Percentiles rank a stretch among this genome's conserved stretches.
Evolutionary conservation across 2,113 vertebrate genomes (phyloP).

Genomic region (Neoarius graeffei): DNA sequence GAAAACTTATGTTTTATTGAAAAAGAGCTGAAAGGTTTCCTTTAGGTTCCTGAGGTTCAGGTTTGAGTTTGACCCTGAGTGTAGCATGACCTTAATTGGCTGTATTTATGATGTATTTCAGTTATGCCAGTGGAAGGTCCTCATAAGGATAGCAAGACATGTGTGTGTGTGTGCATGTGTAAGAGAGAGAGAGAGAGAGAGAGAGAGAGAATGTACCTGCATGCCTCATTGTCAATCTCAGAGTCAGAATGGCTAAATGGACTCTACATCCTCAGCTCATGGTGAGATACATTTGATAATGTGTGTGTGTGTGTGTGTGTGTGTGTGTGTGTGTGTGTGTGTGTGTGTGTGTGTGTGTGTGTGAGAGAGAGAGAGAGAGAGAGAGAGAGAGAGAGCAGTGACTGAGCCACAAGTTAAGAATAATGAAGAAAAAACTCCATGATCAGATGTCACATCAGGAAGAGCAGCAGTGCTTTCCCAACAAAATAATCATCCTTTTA

Average conservation of each 20-base stretch:
- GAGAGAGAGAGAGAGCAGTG: background rate
- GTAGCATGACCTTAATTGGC: background rate
- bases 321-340: too few relatives aligned
- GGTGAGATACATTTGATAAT: slow-evolving; percentile 1
- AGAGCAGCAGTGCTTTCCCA: background rate
- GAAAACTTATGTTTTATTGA: background rate
- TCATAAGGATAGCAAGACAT: background rate
- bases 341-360: too few relatives aligned
- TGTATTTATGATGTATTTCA: background rate
- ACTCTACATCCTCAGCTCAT: background rate
- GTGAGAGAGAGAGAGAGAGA: too few relatives aligned
- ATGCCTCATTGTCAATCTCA: slow-evolving; percentile 6
- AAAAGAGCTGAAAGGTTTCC: background rate
- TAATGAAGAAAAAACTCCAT: background rate
- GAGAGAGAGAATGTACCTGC: background rate
- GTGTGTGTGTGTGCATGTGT: background rate
- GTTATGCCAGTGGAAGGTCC: background rate
- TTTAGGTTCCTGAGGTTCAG: background rate
- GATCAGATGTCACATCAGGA: background rate
- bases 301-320: background rate
- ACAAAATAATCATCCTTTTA: background rate
- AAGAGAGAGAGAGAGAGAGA: background rate
- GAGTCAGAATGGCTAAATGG: slow-evolving; percentile 12
- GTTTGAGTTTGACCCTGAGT: background rate
- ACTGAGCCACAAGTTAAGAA: background rate